phyloP scores from a whole-genome alignment of 2,113 vertebrate genomes.

The Lagopus leucura region DNA sequence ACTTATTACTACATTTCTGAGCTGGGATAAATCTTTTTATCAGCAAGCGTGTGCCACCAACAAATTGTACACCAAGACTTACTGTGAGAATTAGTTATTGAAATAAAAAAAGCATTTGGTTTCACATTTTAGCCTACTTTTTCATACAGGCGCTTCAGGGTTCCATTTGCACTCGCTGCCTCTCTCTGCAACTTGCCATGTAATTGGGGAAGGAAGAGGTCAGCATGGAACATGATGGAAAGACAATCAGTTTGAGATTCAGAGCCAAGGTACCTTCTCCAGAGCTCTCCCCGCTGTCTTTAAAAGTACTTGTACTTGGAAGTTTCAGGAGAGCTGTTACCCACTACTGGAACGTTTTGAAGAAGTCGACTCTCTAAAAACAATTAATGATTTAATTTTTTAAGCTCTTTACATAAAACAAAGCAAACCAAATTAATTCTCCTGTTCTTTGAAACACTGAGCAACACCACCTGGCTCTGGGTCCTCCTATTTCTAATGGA shows the following conservation, averaged over 20 bases:
- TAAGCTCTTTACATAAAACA: neutral
- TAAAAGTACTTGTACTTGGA: neutral
- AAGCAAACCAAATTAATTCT: neutral
- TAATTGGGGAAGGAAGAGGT: neutral
- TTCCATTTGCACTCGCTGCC: neutral
- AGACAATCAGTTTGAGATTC: neutral
- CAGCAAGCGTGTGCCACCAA: fast-evolving
- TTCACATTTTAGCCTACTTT: neutral
- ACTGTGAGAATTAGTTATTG: neutral
- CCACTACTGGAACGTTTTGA: neutral
- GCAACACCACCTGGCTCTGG: neutral
- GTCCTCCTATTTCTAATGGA: neutral
- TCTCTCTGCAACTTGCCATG: neutral
- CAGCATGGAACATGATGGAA: neutral
- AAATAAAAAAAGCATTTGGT: neutral
- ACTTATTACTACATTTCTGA: neutral
- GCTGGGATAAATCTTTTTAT: neutral
- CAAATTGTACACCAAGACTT: neutral
- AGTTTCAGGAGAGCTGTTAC: neutral
- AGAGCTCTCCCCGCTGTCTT: neutral
- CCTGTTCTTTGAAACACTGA: neutral
- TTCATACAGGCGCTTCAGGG: neutral
- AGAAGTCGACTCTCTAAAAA: neutral
- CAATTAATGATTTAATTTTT: neutral
- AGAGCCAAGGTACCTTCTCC: neutral